Base-by-base conservation (phyloP, 2,797 vertebrate species). In the Discoglossus pictus region DNA sequence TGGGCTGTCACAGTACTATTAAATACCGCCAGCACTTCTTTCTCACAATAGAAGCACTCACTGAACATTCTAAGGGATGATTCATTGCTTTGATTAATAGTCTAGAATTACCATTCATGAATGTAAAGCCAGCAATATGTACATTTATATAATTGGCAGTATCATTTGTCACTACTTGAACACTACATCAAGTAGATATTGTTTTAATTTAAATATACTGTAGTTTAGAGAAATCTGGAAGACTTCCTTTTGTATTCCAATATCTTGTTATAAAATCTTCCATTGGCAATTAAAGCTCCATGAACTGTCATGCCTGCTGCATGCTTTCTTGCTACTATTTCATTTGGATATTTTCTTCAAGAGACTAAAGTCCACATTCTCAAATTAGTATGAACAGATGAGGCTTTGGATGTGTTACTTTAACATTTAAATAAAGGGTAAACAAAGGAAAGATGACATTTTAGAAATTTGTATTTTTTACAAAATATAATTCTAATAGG, bases 41-140 rank as follows among this genome's bases (percentile, higher is more conserved):
- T 44, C 40, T 13, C 40, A 64, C 18, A 6, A 68, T 62, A 24
- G 2, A 39, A 23, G 54, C 40, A 31, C 52, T 71, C 53, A 51
- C 43, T 51, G 53, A 51, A 43, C 11, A 21, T 71, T 71, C 61
- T 36, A 42, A 58, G 48, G 52, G 58, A 59, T 7, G 44, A 25
- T 62, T 74, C 15, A 61, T 10, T 72, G 7, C 50, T 75, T 25
- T 34, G 11, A 72, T 50, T 74, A 76, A 47, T 72, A 74, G 20
- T 77, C 48, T n/a, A n/a, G 2, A 10, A 44, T 52, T 5, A 53
- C 1, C 24, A 52, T 76, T 71, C 76, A 7, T 51, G 20, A 79
- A 68, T 59, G 65, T 21, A 76, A 50, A 35, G 61, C 60, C 24
- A 1, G 44, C 47, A 73, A 40, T 8, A 18, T 66, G 40, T 4